Evolutionary conservation across 2,888 invertebrate species (phyloP).

Genomic region (Schizaphis graminum): DNA sequence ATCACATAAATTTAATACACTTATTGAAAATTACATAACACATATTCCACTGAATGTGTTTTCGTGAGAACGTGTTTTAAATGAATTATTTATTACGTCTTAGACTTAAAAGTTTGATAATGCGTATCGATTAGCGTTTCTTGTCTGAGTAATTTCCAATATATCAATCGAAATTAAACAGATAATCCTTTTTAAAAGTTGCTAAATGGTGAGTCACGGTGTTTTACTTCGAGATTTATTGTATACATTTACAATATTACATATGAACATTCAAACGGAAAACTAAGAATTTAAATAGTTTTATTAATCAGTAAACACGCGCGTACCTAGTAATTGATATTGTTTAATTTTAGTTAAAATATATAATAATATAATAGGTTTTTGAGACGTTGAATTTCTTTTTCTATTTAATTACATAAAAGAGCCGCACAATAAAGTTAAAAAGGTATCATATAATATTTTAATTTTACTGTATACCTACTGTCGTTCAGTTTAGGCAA

Average conservation of each 20-base stretch:
- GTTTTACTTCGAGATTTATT: neutral
- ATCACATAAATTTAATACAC: too few relatives aligned
- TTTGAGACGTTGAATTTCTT: too few relatives aligned
- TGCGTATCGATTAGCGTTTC: neutral
- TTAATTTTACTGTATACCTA: neutral
- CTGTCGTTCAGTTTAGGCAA: neutral
- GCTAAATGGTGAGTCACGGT: neutral
- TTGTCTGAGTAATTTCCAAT: neutral
- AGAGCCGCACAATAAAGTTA: neutral
- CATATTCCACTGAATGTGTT: too few relatives aligned
- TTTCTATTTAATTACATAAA: neutral
- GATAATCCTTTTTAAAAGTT: neutral
- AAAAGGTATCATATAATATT: neutral
- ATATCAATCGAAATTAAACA: neutral
- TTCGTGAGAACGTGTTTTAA: neutral
- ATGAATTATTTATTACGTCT: neutral
- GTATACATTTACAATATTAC: neutral
- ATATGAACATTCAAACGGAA: neutral
- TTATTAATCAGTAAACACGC: neutral
- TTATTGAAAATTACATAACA: too few relatives aligned
- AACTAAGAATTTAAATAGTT: neutral
- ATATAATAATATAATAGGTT: too few relatives aligned
- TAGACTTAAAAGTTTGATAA: neutral
- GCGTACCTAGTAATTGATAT: neutral
- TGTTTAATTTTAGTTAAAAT: neutral